These are phyloP conservation scores for Coendou prehensilis DNA, from an alignment of 2,797 vertebrate genomes.

Conservation along the genomic window DNA sequence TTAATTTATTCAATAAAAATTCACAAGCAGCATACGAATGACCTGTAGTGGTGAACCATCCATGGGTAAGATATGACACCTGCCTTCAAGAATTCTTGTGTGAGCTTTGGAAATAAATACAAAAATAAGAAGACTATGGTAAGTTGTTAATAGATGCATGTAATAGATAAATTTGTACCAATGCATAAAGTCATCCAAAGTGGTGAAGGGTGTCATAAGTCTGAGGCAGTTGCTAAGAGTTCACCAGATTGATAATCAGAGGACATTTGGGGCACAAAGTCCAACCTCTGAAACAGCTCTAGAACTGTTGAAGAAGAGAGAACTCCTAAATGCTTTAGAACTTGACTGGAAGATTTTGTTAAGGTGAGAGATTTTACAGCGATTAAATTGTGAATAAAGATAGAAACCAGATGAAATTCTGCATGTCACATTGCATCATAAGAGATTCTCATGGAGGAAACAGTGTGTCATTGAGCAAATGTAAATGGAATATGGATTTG, in stretches of 20 bases:
- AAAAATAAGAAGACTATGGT: not conserved
- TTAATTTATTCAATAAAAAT: conserved; percentile 67
- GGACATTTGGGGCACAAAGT: not conserved
- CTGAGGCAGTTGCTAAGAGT: not conserved
- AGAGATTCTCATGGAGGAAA: not conserved
- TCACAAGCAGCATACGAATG: conserved; percentile 33
- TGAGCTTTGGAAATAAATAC: conserved; percentile 32
- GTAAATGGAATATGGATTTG: not conserved
- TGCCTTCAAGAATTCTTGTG: not conserved
- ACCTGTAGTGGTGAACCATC: not conserved
- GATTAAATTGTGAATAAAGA: not conserved
- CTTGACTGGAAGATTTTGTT: not conserved
- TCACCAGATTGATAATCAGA: not conserved
- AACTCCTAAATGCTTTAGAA: not conserved
- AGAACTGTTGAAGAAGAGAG: not conserved
- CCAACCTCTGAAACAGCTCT: not conserved
- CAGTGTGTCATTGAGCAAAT: not conserved
- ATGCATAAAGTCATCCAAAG: not conserved
- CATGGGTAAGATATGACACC: not conserved
- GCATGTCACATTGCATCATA: not conserved
- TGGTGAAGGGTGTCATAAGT: not conserved
- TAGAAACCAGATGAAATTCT: not conserved
- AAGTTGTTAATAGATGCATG: not conserved
- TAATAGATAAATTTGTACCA: not conserved
- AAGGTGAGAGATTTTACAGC: not conserved